A percentile compares a stretch with the other conserved stretches of the same genome.
Evolutionary conservation across 2,113 vertebrate species (phyloP).

Genomic region (Oreocharis arfaki): DNA sequence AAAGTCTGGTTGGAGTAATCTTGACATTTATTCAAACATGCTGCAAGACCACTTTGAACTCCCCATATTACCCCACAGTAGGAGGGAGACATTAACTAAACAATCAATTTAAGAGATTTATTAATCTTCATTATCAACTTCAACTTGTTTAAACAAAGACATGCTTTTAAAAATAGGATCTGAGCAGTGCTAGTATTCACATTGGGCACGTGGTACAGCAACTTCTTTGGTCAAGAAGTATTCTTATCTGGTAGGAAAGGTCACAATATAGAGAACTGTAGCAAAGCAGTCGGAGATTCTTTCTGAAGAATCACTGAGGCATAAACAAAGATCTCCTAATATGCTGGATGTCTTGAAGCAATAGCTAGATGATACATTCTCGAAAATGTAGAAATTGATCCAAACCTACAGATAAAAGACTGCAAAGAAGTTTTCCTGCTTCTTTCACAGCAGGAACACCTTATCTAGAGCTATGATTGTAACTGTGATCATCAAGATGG

Average conservation of each 20-base stretch:
- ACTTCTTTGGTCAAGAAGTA: neutral
- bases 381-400: neutral
- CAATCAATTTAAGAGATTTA: neutral
- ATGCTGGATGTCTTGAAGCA: neutral
- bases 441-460: neutral
- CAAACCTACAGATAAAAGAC: neutral
- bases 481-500: neutral
- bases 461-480: neutral
- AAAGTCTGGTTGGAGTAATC: neutral
- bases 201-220: neutral
- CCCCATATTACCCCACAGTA: neutral
- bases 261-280: neutral
- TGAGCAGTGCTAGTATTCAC: neutral
- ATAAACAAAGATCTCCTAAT: neutral
- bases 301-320: neutral
- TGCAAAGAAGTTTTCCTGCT: neutral
- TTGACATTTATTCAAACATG: neutral
- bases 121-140: neutral
- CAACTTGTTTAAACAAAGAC: neutral
- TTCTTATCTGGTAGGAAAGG: neutral
- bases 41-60: neutral
- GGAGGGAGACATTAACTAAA: neutral
- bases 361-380: neutral
- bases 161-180: neutral
- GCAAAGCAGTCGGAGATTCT: neutral